Evolutionary conservation across 2,113 vertebrate genomes (phyloP), one percentile per base, ranked within the genome.

Genomic region (Mandrillus leucophaeus): DNA sequence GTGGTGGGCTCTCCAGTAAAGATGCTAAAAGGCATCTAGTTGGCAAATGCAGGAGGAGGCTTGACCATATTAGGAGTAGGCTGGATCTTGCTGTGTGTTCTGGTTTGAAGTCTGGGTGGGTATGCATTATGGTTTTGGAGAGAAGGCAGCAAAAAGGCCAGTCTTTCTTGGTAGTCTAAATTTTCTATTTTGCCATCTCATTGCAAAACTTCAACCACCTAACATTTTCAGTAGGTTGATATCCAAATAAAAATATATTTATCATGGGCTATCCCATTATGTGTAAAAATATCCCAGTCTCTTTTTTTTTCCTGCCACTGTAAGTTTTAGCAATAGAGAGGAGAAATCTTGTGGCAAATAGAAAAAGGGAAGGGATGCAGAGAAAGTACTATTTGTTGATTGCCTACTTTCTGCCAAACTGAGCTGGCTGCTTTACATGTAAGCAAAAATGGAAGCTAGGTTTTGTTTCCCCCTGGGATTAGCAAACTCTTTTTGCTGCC

Each of bases 171-270:
- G 8, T 80, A 78, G 14, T 88, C 27, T 45, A 72, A 80, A 52
- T 66, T 93, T 96, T 88, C 80, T 90, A n/a, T 85, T 93, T 75
- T 93, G 23, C 35, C 68, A 35, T 97, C 59, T 86, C 88, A 83
- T 52, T 89, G 22, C n/a, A 93, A 90, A 90, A 82, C 18, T 35
- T 80, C 35, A 91, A 27, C 43, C 55, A 91, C 66, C 68, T 52
- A 88, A 79, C 10, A 25, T 18, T 80, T 40, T 55, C 22, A 45
- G 52, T 43, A 85, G 22, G 22, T n/a, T 79, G 92, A 17, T 64
- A 55, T 76, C 90, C 87, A 86, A 93, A 93, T 82, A 43, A 79
- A 92, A 96, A 88, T 93, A 32, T 73, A 68, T 76, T 94, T 92
- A 68, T 79, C 83, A n/a, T 61, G 93, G 72, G 32, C 11, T 84